Conservation (phyloP, 2,113 vertebrate genomes). For the Pollachius pollachius region DNA sequence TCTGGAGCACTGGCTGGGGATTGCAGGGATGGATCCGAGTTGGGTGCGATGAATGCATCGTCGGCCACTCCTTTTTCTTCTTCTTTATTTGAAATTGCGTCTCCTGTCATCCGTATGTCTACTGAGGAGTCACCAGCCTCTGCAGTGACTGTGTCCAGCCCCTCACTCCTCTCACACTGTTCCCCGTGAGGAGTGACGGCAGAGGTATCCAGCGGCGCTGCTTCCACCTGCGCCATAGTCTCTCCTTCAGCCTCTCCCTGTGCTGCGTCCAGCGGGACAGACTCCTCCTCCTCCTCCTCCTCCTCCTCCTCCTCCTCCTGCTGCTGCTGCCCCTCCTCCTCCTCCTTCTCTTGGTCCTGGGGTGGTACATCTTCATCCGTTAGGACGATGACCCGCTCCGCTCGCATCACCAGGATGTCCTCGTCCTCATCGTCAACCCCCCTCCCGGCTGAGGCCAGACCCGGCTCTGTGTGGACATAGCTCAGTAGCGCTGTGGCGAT, state of each 20-base stretch:
- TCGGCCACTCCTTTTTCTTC: slow-evolving; percentile 15
- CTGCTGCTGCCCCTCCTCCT: background rate
- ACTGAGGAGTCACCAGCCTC: slow-evolving; percentile 1
- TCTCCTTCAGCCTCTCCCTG: slow-evolving; percentile 6
- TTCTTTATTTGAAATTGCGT: background rate
- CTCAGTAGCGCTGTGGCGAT: slow-evolving; percentile 35
- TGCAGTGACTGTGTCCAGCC: slow-evolving; percentile 2
- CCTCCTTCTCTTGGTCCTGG: background rate
- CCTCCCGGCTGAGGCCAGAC: slow-evolving; percentile 9
- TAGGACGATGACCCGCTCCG: slow-evolving; percentile 67
- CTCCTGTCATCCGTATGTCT: slow-evolving; percentile 3
- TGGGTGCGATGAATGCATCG: background rate
- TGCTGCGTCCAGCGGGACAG: slow-evolving; percentile 3
- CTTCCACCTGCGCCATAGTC: background rate
- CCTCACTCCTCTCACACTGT: background rate
- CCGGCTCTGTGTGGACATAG: slow-evolving; percentile 37
- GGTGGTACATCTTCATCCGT: slow-evolving; percentile 45
- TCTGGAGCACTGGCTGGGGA: slow-evolving; percentile 21
- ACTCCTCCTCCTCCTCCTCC: background rate
- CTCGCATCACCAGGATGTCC: slow-evolving; percentile 64
- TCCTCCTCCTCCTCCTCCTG: slow-evolving; percentile 3
- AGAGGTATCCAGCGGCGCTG: slow-evolving; percentile 8
- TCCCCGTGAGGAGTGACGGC: background rate
- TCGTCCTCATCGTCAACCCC: slow-evolving; percentile 44
- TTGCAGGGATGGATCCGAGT: slow-evolving; percentile 17